Percentiles rank a stretch among this genome's conserved stretches.
phyloP scores from a whole-genome alignment of 2,113 vertebrate genomes.

The Potamarius usumacintae region DNA sequence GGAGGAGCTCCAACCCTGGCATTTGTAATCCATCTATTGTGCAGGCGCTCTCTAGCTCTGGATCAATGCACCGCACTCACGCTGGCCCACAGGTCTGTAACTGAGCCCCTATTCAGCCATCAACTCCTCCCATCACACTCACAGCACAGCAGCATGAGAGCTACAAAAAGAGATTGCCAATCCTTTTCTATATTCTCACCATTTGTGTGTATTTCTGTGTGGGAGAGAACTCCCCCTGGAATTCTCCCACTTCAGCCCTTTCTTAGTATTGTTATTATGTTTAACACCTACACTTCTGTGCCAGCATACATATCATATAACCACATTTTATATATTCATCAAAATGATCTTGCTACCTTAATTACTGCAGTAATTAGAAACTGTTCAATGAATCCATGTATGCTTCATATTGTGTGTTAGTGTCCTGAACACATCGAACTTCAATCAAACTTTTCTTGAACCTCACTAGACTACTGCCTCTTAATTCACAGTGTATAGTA shows the following conservation, averaged over 20 bases:
- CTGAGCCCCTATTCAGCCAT: constrained; percentile 62
- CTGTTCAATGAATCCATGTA: neutral
- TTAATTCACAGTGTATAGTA: constrained; percentile 5
- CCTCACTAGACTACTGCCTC: neutral
- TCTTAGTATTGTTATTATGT: constrained; percentile 10
- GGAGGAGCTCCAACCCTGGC: constrained; percentile 50
- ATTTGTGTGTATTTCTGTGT: constrained; percentile 58
- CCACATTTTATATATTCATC: neutral
- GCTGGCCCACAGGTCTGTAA: constrained; percentile 70
- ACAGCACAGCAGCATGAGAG: constrained; percentile 39
- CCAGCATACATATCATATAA: neutral
- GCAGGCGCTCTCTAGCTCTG: constrained; percentile 58
- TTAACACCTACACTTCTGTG: constrained; percentile 26
- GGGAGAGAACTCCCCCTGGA: constrained; percentile 18
- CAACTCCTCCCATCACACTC: constrained; percentile 36
- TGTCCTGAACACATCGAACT: constrained; percentile 38
- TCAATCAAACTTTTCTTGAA: constrained; percentile 66
- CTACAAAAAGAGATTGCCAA: constrained; percentile 22
- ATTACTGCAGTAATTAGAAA: neutral
- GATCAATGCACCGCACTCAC: constrained; percentile 62
- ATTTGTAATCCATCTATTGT: constrained; percentile 63
- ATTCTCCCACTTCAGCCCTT: constrained; percentile 23
- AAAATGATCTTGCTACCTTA: neutral
- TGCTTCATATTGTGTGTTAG: neutral
- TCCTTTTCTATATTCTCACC: constrained; percentile 18